Percentiles rank a stretch among this genome's conserved stretches.
Conservation (phyloP, 2,113 vertebrate genomes). For the Poeciliopsis retropinna region DNA sequence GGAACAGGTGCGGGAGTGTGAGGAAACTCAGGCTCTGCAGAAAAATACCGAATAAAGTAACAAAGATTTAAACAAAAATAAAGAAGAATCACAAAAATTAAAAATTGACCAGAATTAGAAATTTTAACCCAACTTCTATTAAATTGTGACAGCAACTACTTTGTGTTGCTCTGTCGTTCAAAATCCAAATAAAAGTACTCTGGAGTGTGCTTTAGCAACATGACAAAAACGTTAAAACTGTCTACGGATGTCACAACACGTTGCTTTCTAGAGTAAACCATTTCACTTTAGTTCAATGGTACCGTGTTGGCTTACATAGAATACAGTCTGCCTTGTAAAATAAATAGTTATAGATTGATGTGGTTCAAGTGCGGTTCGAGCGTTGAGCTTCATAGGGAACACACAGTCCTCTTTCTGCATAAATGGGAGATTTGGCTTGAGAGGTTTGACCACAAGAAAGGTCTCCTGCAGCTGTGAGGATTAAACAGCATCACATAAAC, state of each 20-base stretch:
- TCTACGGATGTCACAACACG: not conserved
- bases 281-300: not conserved
- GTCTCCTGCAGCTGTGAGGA: constrained; percentile 12
- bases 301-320: constrained; percentile 29
- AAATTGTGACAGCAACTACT: not conserved
- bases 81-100: too few relatives aligned
- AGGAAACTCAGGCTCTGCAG: too few relatives aligned
- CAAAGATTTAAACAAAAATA: too few relatives aligned
- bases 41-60: too few relatives aligned
- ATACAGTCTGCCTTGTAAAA: constrained; percentile 49
- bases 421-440: constrained; percentile 46
- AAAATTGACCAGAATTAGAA: too few relatives aligned
- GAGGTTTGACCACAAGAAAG: constrained; percentile 58
- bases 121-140: not conserved
- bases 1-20: too few relatives aligned
- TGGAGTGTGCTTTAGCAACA: too few relatives aligned
- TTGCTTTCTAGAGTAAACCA: not conserved
- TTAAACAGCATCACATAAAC: constrained; percentile 55
- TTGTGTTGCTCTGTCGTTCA: not conserved
- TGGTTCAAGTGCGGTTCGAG: constrained; percentile 31
- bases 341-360: constrained; percentile 61
- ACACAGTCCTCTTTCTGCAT: constrained; percentile 16
- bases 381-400: not conserved
- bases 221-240: not conserved
- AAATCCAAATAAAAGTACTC: not conserved